These are phyloP conservation scores for Acrocephalus arundinaceus DNA, from an alignment of 2,113 vertebrate species.

Conservation along the genomic window DNA sequence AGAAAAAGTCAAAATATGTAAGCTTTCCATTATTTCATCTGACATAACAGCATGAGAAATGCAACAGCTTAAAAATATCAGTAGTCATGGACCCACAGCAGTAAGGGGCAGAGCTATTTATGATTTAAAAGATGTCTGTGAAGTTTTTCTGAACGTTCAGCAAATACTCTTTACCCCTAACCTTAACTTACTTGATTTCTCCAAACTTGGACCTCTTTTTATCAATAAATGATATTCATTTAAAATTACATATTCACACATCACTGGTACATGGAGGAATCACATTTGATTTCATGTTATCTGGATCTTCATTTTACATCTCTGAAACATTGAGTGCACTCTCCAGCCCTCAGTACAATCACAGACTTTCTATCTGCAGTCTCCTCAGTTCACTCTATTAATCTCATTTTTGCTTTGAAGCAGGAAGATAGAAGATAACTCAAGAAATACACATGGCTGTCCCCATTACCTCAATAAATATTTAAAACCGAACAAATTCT, in stretches of 20 bases:
- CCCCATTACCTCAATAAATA: background rate
- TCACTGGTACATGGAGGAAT: background rate
- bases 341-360: background rate
- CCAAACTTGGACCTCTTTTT: background rate
- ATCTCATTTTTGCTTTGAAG: background rate
- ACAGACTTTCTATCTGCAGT: background rate
- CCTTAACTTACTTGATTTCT: background rate
- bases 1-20: background rate
- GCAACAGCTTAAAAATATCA: background rate
- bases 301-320: background rate
- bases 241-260: background rate
- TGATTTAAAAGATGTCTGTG: background rate
- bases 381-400: background rate
- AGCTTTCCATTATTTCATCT: background rate
- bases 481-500: background rate
- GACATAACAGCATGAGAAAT: background rate
- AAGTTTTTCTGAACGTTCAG: background rate
- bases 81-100: background rate
- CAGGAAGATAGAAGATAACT: background rate
- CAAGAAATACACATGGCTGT: background rate
- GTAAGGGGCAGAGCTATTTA: background rate
- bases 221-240: background rate
- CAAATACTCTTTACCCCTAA: background rate
- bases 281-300: background rate
- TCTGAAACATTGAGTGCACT: background rate